A percentile compares a stretch with the other conserved stretches of the same genome.
Conservation (phyloP, 2,797 vertebrate species). For the Chelon auratus region DNA sequence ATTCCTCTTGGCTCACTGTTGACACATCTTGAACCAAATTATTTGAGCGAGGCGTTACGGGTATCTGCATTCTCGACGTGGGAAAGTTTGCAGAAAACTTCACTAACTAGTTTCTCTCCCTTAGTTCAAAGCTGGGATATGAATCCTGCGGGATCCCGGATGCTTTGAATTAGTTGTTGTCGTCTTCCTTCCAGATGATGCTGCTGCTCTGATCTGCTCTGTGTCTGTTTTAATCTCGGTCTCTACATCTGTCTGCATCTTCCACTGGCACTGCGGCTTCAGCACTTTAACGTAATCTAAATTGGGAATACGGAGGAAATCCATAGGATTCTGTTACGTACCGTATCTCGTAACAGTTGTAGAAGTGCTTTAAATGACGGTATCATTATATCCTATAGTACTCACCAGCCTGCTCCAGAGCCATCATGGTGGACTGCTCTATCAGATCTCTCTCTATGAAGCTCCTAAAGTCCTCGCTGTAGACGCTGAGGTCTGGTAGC, state of each 20-base stretch:
- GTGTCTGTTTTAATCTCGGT: conserved; percentile 29
- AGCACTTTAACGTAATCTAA: conserved; percentile 18
- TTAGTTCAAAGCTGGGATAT: conserved; percentile 61
- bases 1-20: conserved; percentile 5
- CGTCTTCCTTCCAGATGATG: conserved; percentile 58
- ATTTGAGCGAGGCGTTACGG: conserved; percentile 13
- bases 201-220: conserved; percentile 53
- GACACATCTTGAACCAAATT: conserved; percentile 17
- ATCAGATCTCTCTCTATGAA: conserved; percentile 98
- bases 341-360: conserved; percentile 22
- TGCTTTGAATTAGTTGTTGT: conserved; percentile 69
- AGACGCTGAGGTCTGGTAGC: conserved; percentile 97
- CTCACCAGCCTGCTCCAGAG: conserved; percentile 96
- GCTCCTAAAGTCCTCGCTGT: conserved; percentile 97
- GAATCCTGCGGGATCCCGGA: conserved; percentile 53
- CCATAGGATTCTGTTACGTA: conserved; percentile 1
- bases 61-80: conserved; percentile 28
- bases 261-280: conserved; percentile 8
- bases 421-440: conserved; percentile 98
- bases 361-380: background rate
- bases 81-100: conserved; percentile 48
- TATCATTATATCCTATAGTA: conserved; percentile 3
- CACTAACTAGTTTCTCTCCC: conserved; percentile 53
- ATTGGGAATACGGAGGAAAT: conserved; percentile 4
- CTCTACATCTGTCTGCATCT: conserved; percentile 40